Conservation (phyloP, 2,797 vertebrate species). For the Adrianichthys oophorus region DNA sequence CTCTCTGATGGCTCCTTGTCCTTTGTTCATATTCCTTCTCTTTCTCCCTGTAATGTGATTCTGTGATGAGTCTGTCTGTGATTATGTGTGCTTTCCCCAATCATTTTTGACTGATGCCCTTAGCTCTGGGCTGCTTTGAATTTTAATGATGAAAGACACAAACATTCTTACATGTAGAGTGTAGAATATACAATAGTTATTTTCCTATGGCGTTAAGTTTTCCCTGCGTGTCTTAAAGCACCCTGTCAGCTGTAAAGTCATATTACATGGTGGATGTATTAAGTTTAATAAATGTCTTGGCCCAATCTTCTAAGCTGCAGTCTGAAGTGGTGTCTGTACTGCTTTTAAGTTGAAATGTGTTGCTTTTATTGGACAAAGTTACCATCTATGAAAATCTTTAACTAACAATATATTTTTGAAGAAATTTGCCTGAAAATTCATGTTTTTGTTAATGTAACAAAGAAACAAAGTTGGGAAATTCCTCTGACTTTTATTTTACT, state of each 20-base stretch:
- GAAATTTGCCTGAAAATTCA: too few species aligned
- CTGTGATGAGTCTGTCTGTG: conserved; percentile 70
- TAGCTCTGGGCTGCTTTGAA: conserved; percentile 7
- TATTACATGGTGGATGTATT: conserved; percentile 4
- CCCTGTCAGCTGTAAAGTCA: conserved; percentile 3
- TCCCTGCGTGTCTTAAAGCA: conserved; percentile 10
- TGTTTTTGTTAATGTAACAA: too few species aligned
- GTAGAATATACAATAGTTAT: conserved; percentile 3
- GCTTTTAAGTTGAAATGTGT: too few species aligned
- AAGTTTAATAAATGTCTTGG: conserved; percentile 6
- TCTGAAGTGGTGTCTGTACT: not conserved
- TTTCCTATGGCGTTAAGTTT: conserved; percentile 20
- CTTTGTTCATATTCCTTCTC: conserved; percentile 16
- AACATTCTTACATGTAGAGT: conserved; percentile 7
- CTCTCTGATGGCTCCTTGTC: conserved; percentile 35
- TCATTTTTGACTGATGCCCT: conserved; percentile 37
- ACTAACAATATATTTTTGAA: too few species aligned
- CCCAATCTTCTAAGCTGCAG: conserved; percentile 1
- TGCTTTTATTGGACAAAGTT: too few species aligned
- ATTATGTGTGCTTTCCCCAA: conserved; percentile 55
- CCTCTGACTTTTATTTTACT: too few species aligned
- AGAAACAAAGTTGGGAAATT: too few species aligned
- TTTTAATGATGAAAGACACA: conserved; percentile 19
- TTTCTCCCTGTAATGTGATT: conserved; percentile 63
- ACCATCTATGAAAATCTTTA: too few species aligned